Conservation (phyloP, 2,113 vertebrate genomes). For the Notarius lentiginosus region DNA sequence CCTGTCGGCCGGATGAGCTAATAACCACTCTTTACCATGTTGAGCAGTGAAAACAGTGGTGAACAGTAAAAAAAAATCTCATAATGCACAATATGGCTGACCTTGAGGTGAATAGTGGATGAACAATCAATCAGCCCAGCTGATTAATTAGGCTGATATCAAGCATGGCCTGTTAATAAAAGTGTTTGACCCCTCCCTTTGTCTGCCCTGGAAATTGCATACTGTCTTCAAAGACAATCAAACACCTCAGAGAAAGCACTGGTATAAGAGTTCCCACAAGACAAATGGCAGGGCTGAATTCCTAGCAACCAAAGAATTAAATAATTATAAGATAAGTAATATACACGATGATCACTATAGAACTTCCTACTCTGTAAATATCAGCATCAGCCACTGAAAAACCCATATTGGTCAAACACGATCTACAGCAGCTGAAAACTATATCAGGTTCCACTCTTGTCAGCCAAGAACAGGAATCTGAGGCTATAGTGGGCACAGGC, state of each 20-base stretch:
- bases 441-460: background rate
- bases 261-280: background rate
- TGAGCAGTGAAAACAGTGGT: background rate
- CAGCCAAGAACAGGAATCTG: background rate
- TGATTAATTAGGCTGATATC: background rate
- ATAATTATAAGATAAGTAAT: background rate
- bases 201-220: background rate
- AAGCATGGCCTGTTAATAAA: background rate
- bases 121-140: background rate
- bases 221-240: background rate
- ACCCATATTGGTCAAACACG: background rate
- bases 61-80: background rate
- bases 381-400: background rate
- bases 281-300: background rate
- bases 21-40: background rate
- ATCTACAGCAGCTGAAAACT: background rate
- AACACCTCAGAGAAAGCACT: background rate
- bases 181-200: background rate
- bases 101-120: background rate
- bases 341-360: background rate
- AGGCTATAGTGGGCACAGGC: background rate
- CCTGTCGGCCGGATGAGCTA: no score
- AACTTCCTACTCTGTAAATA: background rate
- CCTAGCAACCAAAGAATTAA: background rate
- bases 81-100: background rate